Conservation (phyloP, 2,888 invertebrate species). For the Anorthoa munda region DNA sequence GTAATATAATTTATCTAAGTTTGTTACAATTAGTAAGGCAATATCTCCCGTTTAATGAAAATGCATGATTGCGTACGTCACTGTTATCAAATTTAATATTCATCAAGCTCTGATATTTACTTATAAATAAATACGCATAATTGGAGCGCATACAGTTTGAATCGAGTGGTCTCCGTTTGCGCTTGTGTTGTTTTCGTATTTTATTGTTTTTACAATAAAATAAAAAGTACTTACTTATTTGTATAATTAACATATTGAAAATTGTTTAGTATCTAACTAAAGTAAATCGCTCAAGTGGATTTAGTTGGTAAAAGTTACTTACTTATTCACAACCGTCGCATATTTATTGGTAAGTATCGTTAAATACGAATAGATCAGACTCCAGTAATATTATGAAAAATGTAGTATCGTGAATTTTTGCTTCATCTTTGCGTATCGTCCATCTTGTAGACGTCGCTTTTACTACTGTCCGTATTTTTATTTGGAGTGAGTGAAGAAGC, state of each 20-base stretch:
- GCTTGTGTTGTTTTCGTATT: conserved; percentile 18
- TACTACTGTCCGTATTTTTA: too few relatives aligned
- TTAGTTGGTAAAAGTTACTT: background rate
- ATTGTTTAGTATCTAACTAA: background rate
- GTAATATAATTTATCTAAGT: background rate
- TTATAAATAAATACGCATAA: conserved; percentile 15
- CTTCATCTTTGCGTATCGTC: too few relatives aligned
- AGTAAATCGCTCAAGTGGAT: background rate
- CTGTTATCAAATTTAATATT: conserved; percentile 37
- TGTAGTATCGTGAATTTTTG: too few relatives aligned
- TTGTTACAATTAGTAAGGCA: conserved; percentile 15
- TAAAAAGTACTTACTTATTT: background rate
- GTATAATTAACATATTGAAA: background rate
- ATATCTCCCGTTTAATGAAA: conserved; percentile 17
- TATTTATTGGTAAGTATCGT: too few relatives aligned
- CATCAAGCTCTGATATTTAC: conserved; percentile 25
- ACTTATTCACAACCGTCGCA: too few relatives aligned
- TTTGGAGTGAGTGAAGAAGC: too few relatives aligned
- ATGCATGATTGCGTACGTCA: conserved; percentile 37
- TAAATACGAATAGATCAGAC: too few relatives aligned
- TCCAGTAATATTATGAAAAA: too few relatives aligned
- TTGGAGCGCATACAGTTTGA: conserved; percentile 28
- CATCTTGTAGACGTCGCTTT: too few relatives aligned
- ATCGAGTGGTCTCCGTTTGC: background rate
- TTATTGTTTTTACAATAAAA: background rate